Base-by-base conservation (phyloP, 2,888 invertebrate genomes). In the Pegoplata infirma region DNA sequence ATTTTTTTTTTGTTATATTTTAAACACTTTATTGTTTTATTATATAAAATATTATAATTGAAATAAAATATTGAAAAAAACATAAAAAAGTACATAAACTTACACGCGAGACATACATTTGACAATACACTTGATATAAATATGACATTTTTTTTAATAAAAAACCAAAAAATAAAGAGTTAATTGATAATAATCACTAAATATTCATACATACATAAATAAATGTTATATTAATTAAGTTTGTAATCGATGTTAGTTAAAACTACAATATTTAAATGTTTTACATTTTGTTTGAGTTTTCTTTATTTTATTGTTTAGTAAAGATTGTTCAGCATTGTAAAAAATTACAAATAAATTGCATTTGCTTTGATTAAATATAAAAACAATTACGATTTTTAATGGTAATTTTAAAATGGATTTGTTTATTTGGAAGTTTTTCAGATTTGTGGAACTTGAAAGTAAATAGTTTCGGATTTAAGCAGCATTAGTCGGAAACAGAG, bases 61-160 rank as follows among this genome's bases (percentile, higher is more conserved):
- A 3, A 69, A 71, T 44, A 51, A 2, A 40, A 55, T 23, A 36
- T 53, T 51, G 10, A 40, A 44, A 59, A 36, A 14, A 64, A 46
- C 17, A 40, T 25, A 46, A 71, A n/a, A 71, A 44, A 40, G 19
- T 23, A 55, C 49, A 59, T 55, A 55, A 68, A 25, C 32, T 47
- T 63, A 71, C 59, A 74, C 80, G 69, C 80, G 80, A 82, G 84
- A 80, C 81, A 84, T 83, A 85, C 82, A 86, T 83, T 84, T 85
- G 86, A 86, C 86, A 86, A 86, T 86, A 86, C 87, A 84, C 83
- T 83, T 82, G 83, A 82, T 82, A 84, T 82, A 82, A 83, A 83
- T 25, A 73, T 63, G 56, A 69, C n/a, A 40, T 10, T 25, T 69
- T 63, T 68, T 66, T 63, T 56, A 55, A 12, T 10, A 32, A n/a